Evolutionary conservation across 2,113 vertebrate genomes (phyloP).

Genomic region (Carassius auratus): DNA sequence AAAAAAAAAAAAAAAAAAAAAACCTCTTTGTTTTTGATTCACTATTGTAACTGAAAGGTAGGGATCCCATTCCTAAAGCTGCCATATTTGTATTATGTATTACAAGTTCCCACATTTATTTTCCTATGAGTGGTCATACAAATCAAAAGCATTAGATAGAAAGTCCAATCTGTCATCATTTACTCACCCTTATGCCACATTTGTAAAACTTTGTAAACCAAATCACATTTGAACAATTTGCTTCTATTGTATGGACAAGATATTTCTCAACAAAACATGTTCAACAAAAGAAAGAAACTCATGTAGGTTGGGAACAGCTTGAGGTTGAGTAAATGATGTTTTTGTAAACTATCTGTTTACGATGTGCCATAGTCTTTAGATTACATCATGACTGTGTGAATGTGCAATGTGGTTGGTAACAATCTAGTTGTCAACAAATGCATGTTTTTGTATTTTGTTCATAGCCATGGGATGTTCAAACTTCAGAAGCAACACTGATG

Average conservation of each 20-base stretch:
- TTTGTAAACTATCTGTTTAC: background rate
- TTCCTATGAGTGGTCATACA: background rate
- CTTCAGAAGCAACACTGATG: background rate
- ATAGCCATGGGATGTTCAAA: background rate
- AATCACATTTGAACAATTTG: background rate
- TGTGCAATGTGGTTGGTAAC: background rate
- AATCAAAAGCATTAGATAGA: background rate
- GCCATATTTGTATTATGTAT: background rate
- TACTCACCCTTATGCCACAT: background rate
- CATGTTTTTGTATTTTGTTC: conserved; percentile 7
- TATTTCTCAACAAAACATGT: background rate
- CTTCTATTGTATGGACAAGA: background rate
- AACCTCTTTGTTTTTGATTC: too few species aligned
- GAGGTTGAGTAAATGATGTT: background rate
- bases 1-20: too few species aligned
- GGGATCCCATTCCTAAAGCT: background rate
- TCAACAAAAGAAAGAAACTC: background rate
- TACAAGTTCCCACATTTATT: too few species aligned
- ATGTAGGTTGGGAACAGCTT: background rate
- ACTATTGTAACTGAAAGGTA: background rate
- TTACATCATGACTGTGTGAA: background rate
- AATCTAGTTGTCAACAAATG: background rate
- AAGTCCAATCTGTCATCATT: background rate
- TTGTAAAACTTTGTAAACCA: background rate
- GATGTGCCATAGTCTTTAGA: background rate